Conservation (phyloP, 2,888 invertebrate species). For the Eupithecia subumbrata region DNA sequence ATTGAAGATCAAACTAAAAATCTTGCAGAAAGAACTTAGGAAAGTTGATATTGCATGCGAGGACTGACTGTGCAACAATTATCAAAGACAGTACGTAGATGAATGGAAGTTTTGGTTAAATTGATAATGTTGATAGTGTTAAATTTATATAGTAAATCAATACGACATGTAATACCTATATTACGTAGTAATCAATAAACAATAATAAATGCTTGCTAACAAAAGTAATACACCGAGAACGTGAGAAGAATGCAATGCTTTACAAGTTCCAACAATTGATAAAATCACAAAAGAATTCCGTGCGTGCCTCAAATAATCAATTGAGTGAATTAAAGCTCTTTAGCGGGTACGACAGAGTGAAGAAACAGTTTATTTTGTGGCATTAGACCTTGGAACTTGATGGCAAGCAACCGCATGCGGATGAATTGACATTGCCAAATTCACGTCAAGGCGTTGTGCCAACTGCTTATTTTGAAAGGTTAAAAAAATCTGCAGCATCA, state of each 20-base stretch:
- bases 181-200: slow-evolving; percentile 9
- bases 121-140: too few relatives aligned
- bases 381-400: slow-evolving; percentile 52
- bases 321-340: slow-evolving; percentile 11
- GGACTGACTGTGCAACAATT: neutral
- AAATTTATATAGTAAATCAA: too few relatives aligned
- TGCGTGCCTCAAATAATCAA: slow-evolving; percentile 16
- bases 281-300: slow-evolving; percentile 8
- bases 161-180: neutral
- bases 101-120: too few relatives aligned
- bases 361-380: slow-evolving; percentile 9
- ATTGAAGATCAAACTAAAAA: neutral
- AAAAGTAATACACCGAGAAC: slow-evolving; percentile 12
- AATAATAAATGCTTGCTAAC: slow-evolving; percentile 6
- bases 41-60: neutral
- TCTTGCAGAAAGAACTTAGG: neutral
- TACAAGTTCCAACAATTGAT: slow-evolving; percentile 12
- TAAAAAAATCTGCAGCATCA: neutral
- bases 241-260: slow-evolving; percentile 22
- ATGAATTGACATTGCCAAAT: slow-evolving; percentile 57
- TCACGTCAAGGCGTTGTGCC: slow-evolving; percentile 47
- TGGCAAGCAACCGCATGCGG: slow-evolving; percentile 49
- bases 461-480: neutral
- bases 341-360: slow-evolving; percentile 14
- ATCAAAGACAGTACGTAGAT: neutral